These are phyloP conservation scores for Bufo gargarizans DNA, from an alignment of 2,113 vertebrate genomes.

Conservation along the genomic window DNA sequence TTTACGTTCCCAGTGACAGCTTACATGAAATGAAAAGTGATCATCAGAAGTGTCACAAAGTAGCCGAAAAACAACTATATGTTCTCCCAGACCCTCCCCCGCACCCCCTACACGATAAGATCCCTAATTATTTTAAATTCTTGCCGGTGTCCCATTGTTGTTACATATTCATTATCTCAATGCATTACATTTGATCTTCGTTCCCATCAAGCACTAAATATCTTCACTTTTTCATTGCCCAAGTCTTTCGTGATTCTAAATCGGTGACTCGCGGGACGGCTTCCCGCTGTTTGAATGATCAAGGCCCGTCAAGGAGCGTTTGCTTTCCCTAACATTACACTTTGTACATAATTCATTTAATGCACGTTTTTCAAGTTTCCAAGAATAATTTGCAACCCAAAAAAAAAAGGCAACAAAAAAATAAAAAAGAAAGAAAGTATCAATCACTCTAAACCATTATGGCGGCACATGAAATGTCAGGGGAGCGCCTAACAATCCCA, in stretches of 20 bases:
- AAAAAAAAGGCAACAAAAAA: constrained; percentile 16
- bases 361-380: constrained; percentile 47
- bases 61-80: constrained; percentile 11
- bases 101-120: neutral
- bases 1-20: constrained; percentile 16
- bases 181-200: constrained; percentile 24
- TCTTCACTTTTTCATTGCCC: constrained; percentile 3
- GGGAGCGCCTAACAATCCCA: constrained; percentile 5
- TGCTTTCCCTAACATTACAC: constrained; percentile 47
- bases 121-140: constrained; percentile 22
- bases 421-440: constrained; percentile 28
- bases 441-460: constrained; percentile 45
- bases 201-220: constrained; percentile 47
- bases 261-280: constrained; percentile 47
- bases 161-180: constrained; percentile 34
- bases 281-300: constrained; percentile 55
- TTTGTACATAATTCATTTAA: constrained; percentile 58
- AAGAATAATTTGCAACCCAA: constrained; percentile 40
- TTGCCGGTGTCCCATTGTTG: constrained; percentile 5
- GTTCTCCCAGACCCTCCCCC: neutral
- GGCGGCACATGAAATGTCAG: constrained; percentile 18
- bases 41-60: constrained; percentile 5
- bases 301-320: constrained; percentile 52
- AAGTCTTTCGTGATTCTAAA: constrained; percentile 48
- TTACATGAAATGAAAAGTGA: constrained; percentile 28